Percentiles rank a stretch among this genome's conserved stretches.
These are phyloP conservation scores for Ophioderma brevispina DNA, from an alignment of 35 echinoderm and acorn worm genomes.

Conservation along the genomic window DNA sequence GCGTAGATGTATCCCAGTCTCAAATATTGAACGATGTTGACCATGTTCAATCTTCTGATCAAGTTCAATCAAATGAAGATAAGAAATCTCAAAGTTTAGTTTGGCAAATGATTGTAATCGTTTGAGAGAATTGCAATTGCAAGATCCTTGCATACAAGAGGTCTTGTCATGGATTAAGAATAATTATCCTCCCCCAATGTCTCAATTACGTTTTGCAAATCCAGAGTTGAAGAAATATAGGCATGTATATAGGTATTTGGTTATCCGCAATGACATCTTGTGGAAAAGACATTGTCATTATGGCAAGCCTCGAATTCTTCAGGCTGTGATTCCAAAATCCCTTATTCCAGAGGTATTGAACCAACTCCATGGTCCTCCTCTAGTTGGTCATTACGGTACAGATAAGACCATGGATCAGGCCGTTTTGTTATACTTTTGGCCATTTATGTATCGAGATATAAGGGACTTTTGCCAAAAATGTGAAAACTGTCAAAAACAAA, in stretches of 20 bases:
- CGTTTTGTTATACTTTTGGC: no score
- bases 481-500: no score
- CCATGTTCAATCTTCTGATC: no score
- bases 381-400: neutral
- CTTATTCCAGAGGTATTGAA: neutral
- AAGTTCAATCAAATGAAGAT: neutral
- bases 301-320: neutral
- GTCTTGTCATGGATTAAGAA: neutral
- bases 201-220: no score
- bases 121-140: neutral
- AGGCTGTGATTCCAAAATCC: neutral
- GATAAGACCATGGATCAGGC: neutral
- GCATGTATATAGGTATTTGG: no score
- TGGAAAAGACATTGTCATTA: neutral
- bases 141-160: neutral
- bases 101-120: no score
- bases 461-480: no score
- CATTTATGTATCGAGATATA: no score
- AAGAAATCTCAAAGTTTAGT: neutral
- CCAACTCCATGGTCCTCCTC: neutral
- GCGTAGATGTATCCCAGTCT: neutral
- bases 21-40: neutral
- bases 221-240: no score
- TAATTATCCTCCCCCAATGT: neutral
- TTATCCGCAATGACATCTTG: neutral